phyloP scores from a whole-genome alignment of 1,140 invertebrate genomes.

The Melipona quadrifasciata region DNA sequence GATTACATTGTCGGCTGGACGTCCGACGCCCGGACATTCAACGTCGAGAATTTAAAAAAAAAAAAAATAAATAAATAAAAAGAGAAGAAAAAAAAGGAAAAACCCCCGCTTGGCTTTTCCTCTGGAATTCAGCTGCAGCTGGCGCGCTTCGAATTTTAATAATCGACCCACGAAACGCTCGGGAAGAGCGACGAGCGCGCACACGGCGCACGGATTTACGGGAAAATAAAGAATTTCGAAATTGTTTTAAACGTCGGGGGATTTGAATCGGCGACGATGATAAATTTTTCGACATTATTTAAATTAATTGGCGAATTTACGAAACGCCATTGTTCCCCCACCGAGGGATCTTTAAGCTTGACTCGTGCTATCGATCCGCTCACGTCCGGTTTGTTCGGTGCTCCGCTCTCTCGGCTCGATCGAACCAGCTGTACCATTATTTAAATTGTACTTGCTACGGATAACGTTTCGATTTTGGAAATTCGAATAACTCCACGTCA shows the following conservation, averaged over 20 bases:
- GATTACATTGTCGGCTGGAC: conserved; percentile 30
- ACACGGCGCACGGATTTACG: background rate
- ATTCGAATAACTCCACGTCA: too few relatives aligned
- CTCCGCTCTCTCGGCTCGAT: too few relatives aligned
- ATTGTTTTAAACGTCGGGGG: background rate
- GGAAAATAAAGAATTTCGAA: background rate
- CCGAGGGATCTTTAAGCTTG: background rate
- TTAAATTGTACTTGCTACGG: too few relatives aligned
- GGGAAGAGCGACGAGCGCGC: background rate
- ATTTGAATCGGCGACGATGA: background rate
- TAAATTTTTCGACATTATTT: background rate
- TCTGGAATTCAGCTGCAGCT: background rate
- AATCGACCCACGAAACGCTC: background rate
- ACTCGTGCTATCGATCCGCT: too few relatives aligned
- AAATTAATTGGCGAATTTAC: background rate
- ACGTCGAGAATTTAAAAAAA: background rate
- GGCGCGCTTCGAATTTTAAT: conserved; percentile 9
- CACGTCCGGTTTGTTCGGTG: too few relatives aligned
- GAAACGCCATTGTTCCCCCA: background rate
- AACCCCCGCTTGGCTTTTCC: background rate
- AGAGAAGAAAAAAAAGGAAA: background rate
- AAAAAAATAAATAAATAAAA: too few relatives aligned
- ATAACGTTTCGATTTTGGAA: background rate
- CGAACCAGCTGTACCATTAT: too few relatives aligned
- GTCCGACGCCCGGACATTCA: background rate